Percentiles rank a stretch among this genome's conserved stretches.
These are phyloP conservation scores for Axis porcinus DNA, from an alignment of 2,113 vertebrate species.

Conservation along the genomic window DNA sequence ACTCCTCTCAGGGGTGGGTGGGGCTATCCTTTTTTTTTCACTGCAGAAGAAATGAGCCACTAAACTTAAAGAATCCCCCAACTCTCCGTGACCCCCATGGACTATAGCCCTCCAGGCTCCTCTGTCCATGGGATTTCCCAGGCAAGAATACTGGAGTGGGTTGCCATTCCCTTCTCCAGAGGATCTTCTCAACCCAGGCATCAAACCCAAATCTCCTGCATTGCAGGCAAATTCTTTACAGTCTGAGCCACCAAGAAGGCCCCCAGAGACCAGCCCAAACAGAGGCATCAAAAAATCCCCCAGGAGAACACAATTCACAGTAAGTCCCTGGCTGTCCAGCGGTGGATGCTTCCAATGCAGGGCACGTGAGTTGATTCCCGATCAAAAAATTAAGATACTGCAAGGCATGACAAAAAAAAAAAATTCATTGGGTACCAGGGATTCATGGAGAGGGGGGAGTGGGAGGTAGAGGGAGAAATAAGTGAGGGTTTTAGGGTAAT, in stretches of 20 bases:
- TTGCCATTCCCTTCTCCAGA: neutral
- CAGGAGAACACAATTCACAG: neutral
- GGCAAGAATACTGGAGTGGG: neutral
- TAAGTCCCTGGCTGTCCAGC: neutral
- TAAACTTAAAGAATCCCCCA: neutral
- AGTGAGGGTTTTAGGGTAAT: neutral
- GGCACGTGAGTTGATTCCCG: neutral
- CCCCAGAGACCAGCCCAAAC: rapidly evolving
- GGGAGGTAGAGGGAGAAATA: no score
- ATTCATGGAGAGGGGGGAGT: neutral
- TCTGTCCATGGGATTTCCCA: neutral
- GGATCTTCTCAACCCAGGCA: neutral
- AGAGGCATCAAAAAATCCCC: neutral
- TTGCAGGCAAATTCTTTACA: neutral
- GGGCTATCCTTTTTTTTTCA: neutral
- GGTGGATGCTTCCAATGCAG: neutral
- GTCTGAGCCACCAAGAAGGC: neutral
- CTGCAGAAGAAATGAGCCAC: neutral
- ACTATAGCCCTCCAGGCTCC: neutral
- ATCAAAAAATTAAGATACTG: neutral
- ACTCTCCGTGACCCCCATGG: neutral
- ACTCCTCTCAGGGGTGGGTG: neutral
- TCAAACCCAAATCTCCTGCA: neutral
- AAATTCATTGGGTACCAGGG: neutral
- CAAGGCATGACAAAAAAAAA: neutral